phyloP scores from a whole-genome alignment of 2,888 invertebrate genomes.

The Caenorhabditis panamensis region DNA sequence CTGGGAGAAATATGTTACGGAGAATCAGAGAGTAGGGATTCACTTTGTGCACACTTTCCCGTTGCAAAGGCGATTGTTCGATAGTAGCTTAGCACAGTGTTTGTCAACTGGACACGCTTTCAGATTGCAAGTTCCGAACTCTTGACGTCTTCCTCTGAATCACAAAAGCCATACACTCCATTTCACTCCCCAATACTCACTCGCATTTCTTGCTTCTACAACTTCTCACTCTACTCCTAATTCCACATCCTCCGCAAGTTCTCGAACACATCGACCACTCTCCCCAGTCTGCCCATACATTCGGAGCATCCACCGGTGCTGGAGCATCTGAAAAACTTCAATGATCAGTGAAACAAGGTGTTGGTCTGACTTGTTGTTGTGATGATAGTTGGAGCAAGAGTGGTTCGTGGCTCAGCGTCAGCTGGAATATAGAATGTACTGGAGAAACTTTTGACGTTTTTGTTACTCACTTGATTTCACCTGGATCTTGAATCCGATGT shows the following conservation, averaged over 20 bases:
- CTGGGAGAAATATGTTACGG: slow-evolving; percentile 38
- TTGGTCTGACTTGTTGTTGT: slow-evolving; percentile 65
- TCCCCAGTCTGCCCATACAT: slow-evolving; percentile 78
- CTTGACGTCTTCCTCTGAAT: slow-evolving; percentile 77
- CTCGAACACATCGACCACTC: slow-evolving; percentile 77
- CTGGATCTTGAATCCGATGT: slow-evolving; percentile 76
- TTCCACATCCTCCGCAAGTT: slow-evolving; percentile 79
- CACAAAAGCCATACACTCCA: not conserved
- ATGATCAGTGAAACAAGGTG: too few relatives aligned
- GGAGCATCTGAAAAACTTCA: slow-evolving; percentile 63
- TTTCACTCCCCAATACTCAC: slow-evolving; percentile 62
- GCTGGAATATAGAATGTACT: slow-evolving; percentile 44
- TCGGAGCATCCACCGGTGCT: slow-evolving; percentile 65
- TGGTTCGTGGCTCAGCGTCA: slow-evolving; percentile 63
- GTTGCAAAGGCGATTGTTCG: slow-evolving; percentile 73
- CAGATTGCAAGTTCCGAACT: slow-evolving; percentile 79
- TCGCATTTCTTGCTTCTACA: slow-evolving; percentile 77
- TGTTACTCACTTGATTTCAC: slow-evolving; percentile 65
- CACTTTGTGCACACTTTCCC: slow-evolving; percentile 72
- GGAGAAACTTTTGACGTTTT: not conserved
- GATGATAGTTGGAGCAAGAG: slow-evolving; percentile 63
- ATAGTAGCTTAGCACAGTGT: slow-evolving; percentile 72
- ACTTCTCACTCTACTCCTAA: slow-evolving; percentile 69
- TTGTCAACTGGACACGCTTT: slow-evolving; percentile 76
- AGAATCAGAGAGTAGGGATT: not conserved